Conservation (phyloP, 2,888 invertebrate species). For the Chrysolina americana region DNA sequence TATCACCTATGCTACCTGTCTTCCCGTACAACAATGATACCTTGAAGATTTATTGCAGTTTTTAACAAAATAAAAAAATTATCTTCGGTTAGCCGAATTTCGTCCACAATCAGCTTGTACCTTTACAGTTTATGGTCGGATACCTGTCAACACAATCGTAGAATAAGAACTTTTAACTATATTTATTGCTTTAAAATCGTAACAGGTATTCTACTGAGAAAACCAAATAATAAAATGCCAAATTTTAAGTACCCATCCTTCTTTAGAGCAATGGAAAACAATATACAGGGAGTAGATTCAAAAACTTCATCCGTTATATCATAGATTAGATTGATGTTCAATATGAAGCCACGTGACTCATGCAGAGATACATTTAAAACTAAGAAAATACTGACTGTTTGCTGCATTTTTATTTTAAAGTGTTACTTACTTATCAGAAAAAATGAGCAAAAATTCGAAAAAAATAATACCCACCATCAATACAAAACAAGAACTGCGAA, state of each 20-base stretch:
- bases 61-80: conserved; percentile 54
- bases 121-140: conserved; percentile 43
- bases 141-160: conserved; percentile 47
- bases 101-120: conserved; percentile 42
- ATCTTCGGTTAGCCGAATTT: conserved; percentile 56
- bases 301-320: too few species aligned
- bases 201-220: conserved; percentile 47
- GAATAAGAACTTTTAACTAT: conserved; percentile 47
- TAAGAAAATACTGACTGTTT: too few species aligned
- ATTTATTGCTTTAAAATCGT: conserved; percentile 53
- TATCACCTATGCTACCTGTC: conserved; percentile 27
- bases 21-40: conserved; percentile 23
- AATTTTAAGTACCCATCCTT: background rate
- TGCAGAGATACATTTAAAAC: too few species aligned
- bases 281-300: too few species aligned
- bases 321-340: too few species aligned
- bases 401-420: too few species aligned
- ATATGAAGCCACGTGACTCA: too few species aligned
- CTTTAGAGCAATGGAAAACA: background rate
- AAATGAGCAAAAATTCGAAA: too few species aligned
- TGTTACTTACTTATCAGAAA: too few species aligned
- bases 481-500: too few species aligned
- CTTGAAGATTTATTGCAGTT: conserved; percentile 45
- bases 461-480: too few species aligned
- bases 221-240: conserved; percentile 1